phyloP scores from a whole-genome alignment of 2,797 vertebrate species.

The Oreonectes daqikongensis region DNA sequence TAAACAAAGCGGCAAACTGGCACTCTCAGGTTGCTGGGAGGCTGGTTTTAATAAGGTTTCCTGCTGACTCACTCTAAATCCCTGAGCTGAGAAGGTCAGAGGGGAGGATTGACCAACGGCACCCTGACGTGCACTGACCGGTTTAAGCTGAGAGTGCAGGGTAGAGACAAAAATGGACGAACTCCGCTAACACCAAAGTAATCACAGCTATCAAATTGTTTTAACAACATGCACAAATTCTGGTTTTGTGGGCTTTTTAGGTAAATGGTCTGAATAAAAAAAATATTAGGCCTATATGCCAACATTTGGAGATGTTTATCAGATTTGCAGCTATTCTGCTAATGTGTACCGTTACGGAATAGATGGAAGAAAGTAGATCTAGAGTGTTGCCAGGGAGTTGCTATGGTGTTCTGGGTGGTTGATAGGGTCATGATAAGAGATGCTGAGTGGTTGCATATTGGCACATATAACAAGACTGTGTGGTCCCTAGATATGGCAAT shows the following conservation, averaged over 20 bases:
- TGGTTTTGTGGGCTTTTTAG: neutral
- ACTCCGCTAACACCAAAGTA: conserved; percentile 43
- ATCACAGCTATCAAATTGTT: conserved; percentile 56
- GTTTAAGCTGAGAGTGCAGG: conserved; percentile 67
- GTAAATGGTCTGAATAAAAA: neutral
- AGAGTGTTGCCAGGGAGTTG: too few species aligned
- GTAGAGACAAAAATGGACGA: conserved; percentile 52
- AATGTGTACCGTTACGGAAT: neutral
- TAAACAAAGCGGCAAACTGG: conserved; percentile 73
- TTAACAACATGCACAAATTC: neutral
- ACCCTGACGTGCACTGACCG: conserved; percentile 63
- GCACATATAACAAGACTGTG: neutral
- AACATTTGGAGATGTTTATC: too few species aligned
- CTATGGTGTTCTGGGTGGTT: too few species aligned
- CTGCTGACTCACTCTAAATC: conserved; percentile 61
- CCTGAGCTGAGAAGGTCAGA: conserved; percentile 66
- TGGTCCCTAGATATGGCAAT: neutral
- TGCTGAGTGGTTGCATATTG: neutral
- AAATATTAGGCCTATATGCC: too few species aligned
- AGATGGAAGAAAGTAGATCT: neutral
- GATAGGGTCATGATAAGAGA: too few species aligned
- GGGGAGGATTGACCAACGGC: conserved; percentile 59
- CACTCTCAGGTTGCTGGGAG: conserved; percentile 67
- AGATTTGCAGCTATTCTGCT: neutral
- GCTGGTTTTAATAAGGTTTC: conserved; percentile 77